Evolutionary conservation across 2,888 invertebrate species (phyloP).

Genomic region (Dioctria rufipes): DNA sequence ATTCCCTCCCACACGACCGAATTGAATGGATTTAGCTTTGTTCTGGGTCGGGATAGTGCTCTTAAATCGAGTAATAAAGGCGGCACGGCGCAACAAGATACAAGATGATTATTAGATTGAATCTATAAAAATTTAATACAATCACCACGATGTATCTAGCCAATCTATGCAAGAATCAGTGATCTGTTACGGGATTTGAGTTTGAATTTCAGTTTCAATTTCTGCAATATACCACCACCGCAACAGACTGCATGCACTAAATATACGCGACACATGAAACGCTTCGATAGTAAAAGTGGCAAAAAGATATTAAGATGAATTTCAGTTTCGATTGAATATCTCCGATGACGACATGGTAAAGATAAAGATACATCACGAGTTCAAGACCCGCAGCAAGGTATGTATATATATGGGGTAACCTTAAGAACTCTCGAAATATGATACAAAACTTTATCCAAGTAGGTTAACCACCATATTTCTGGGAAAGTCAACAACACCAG

Average conservation of each 20-base stretch:
- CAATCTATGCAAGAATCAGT: not conserved
- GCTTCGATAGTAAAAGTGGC: slow-evolving; percentile 36
- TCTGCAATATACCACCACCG: slow-evolving; percentile 1
- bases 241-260: slow-evolving; percentile 28
- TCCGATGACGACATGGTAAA: not conserved
- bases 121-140: not conserved
- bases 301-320: slow-evolving; percentile 12
- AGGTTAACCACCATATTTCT: slow-evolving; percentile 37
- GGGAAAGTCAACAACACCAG: slow-evolving; percentile 18
- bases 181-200: slow-evolving; percentile 8
- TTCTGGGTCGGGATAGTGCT: not conserved
- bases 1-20: not conserved
- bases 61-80: not conserved
- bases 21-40: too few relatives aligned
- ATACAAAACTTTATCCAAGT: slow-evolving; percentile 11
- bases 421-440: not conserved
- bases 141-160: too few relatives aligned
- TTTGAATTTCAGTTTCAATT: slow-evolving; percentile 35
- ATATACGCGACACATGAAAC: not conserved
- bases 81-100: not conserved
- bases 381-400: not conserved
- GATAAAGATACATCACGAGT: not conserved
- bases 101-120: slow-evolving; percentile 23
- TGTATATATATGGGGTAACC: not conserved
- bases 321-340: slow-evolving; percentile 21